Evolutionary conservation across 2,888 invertebrate genomes (phyloP).

Genomic region (Brenthis hecate): DNA sequence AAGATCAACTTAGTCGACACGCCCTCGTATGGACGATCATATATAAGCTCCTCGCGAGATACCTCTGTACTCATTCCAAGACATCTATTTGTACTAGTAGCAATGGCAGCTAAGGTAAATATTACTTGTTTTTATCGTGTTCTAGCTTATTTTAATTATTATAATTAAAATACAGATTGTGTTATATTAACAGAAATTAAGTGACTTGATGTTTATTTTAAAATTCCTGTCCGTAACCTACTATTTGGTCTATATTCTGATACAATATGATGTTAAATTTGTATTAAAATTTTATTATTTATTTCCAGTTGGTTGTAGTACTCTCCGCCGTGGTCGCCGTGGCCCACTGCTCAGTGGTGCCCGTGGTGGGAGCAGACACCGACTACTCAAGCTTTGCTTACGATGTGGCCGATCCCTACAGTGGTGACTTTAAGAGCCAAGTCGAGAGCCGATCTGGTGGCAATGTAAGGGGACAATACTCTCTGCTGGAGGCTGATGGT

Average conservation of each 20-base stretch:
- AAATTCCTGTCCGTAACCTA: neutral
- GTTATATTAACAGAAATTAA: neutral
- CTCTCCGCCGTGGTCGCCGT: constrained; percentile 64
- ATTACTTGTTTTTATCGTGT: constrained; percentile 25
- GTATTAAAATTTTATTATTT: constrained; percentile 35
- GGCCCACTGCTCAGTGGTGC: constrained; percentile 70
- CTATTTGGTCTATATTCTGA: neutral
- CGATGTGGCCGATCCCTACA: constrained; percentile 81
- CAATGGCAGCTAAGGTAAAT: constrained; percentile 78
- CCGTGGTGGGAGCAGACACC: constrained; percentile 77
- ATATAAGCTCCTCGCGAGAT: constrained; percentile 65
- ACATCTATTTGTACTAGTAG: constrained; percentile 63
- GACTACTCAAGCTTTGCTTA: constrained; percentile 80
- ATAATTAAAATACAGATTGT: neutral
- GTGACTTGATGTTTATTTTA: neutral
- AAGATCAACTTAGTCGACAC: constrained; percentile 71
- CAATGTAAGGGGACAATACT: constrained; percentile 80
- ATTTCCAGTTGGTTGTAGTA: constrained; percentile 69
- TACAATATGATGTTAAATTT: neutral
- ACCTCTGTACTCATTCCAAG: constrained; percentile 67
- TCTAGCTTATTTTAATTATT: constrained; percentile 1
- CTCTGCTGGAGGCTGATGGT: constrained; percentile 80
- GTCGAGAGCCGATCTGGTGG: constrained; percentile 80
- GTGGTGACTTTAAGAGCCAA: constrained; percentile 83
- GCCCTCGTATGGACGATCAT: constrained; percentile 65